Conservation (phyloP, 2,888 invertebrate species). For the Campopleginae sp. region DNA sequence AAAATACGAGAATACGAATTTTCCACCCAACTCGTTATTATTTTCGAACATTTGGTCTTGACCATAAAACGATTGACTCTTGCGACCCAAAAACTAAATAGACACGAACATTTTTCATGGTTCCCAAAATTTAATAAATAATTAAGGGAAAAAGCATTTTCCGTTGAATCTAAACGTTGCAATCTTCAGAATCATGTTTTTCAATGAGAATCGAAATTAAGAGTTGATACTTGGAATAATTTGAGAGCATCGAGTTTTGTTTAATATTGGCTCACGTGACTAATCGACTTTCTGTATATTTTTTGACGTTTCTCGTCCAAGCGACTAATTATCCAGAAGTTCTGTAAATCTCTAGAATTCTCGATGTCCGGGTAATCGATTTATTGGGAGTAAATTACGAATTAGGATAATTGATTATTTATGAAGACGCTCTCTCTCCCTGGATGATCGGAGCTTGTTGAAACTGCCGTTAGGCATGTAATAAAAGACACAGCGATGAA, state of each 20-base stretch:
- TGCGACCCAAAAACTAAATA: too few species aligned
- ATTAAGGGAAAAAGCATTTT: too few species aligned
- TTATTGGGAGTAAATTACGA: slow-evolving; percentile 4
- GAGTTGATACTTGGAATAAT: background rate
- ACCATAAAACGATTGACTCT: too few species aligned
- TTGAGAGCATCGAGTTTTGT: background rate
- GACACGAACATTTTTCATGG: too few species aligned
- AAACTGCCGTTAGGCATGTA: slow-evolving; percentile 9
- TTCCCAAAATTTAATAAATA: too few species aligned
- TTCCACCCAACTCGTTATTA: too few species aligned
- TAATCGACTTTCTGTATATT: background rate
- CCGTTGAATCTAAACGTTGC: too few species aligned
- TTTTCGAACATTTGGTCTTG: too few species aligned
- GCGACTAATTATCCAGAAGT: background rate
- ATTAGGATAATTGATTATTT: background rate
- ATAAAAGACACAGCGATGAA: background rate
- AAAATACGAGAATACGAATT: background rate
- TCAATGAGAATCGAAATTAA: background rate
- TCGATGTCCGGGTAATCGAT: background rate
- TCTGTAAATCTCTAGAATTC: background rate
- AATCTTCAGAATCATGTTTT: background rate
- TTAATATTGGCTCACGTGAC: background rate
- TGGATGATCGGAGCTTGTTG: slow-evolving; percentile 6
- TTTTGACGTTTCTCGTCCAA: background rate
- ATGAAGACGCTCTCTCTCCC: background rate